Percentiles rank a stretch among this genome's conserved stretches.
Evolutionary conservation across 2,113 vertebrate genomes (phyloP).

Genomic region (Cathartes aura): DNA sequence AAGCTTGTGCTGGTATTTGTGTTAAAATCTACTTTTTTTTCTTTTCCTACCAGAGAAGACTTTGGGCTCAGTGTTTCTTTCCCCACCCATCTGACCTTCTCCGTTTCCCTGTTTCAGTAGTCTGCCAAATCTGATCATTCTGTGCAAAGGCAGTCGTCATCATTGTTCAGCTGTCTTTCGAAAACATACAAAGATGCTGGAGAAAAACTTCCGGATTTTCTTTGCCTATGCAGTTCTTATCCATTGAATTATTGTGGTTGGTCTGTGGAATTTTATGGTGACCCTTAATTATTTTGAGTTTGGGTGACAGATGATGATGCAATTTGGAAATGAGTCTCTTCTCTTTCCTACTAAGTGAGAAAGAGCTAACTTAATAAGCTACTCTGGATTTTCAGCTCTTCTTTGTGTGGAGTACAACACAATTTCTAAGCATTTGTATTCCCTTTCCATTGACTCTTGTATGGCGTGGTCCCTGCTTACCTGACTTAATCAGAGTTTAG

Average conservation of each 20-base stretch:
- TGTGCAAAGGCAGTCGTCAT: background rate
- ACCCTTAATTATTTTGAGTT: background rate
- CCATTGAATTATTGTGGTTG: background rate
- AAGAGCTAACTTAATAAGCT: background rate
- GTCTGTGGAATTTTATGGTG: background rate
- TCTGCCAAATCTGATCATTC: background rate
- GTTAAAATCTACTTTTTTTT: background rate
- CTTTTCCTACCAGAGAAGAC: background rate
- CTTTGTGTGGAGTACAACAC: background rate
- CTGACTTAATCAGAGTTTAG: background rate
- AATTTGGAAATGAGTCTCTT: background rate
- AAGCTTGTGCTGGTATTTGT: background rate
- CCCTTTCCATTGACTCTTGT: background rate
- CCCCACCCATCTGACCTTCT: background rate
- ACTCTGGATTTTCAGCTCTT: background rate
- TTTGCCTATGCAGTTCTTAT: background rate
- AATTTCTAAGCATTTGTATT: background rate
- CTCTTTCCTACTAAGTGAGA: background rate
- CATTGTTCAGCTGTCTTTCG: background rate
- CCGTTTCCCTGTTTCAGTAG: background rate
- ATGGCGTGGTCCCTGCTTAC: background rate
- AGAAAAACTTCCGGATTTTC: background rate
- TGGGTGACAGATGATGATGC: background rate
- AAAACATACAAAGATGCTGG: background rate
- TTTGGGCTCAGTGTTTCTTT: background rate